These are phyloP conservation scores for Agrypnus murinus DNA, from an alignment of 2,888 invertebrate species.

Conservation along the genomic window DNA sequence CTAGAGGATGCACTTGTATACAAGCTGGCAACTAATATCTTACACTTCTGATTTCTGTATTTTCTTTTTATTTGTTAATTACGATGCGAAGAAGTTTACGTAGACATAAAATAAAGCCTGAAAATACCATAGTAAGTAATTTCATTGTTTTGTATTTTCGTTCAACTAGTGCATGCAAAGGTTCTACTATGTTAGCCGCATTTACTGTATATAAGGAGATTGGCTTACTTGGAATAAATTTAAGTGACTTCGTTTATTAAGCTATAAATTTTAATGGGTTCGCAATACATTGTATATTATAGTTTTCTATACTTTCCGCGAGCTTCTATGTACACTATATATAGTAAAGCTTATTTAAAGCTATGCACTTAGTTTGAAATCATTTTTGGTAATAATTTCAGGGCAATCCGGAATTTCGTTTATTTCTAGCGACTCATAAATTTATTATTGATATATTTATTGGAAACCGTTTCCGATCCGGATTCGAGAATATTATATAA, in stretches of 20 bases:
- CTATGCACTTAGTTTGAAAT: constrained; percentile 22
- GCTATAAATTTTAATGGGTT: constrained; percentile 48
- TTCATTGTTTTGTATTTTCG: not conserved
- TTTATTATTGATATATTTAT: constrained; percentile 48
- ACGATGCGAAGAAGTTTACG: not conserved
- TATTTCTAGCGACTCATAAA: constrained; percentile 35
- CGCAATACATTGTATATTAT: constrained; percentile 30
- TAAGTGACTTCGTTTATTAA: constrained; percentile 47
- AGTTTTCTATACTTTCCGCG: constrained; percentile 21
- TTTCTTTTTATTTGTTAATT: constrained; percentile 6
- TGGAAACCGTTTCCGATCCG: constrained; percentile 44
- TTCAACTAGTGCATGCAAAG: not conserved
- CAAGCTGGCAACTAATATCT: constrained; percentile 9
- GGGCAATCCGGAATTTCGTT: constrained; percentile 34
- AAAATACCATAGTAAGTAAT: not conserved
- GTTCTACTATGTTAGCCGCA: constrained; percentile 3
- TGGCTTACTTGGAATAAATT: constrained; percentile 38
- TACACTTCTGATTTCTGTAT: constrained; percentile 4
- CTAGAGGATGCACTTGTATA: constrained; percentile 2
- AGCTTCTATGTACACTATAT: not conserved
- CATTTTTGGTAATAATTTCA: constrained; percentile 38
- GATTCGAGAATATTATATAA: constrained; percentile 42
- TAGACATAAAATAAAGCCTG: not conserved
- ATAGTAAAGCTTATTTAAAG: constrained; percentile 13
- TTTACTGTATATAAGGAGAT: constrained; percentile 21